phyloP scores from a whole-genome alignment of 2,888 invertebrate genomes.

The Epiblema foenella region DNA sequence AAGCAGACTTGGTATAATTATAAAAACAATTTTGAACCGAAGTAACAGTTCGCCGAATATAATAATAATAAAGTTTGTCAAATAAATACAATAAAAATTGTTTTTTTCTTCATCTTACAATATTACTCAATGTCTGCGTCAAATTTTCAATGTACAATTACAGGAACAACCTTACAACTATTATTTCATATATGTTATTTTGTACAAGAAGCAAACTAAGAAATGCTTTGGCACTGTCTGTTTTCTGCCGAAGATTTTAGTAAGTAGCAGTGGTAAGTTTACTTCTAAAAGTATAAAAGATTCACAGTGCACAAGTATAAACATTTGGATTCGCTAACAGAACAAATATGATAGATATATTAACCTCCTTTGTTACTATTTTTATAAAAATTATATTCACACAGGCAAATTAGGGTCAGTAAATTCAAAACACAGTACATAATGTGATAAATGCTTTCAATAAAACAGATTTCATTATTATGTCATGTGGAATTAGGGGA shows the following conservation, averaged over 20 bases:
- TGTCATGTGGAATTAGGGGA: neutral
- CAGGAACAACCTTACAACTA: slow-evolving; percentile 33
- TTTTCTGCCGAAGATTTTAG: slow-evolving; percentile 18
- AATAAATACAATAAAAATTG: neutral
- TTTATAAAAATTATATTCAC: slow-evolving; percentile 3
- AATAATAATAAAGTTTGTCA: neutral
- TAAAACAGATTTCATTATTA: neutral
- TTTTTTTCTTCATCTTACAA: neutral
- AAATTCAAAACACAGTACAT: neutral
- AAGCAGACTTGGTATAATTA: neutral
- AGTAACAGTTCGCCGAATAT: neutral
- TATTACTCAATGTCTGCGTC: slow-evolving; percentile 4
- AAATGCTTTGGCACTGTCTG: slow-evolving; percentile 41
- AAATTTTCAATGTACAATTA: slow-evolving; percentile 23
- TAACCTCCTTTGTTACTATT: neutral
- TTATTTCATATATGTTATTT: slow-evolving; percentile 25
- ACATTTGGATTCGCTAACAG: slow-evolving; percentile 14
- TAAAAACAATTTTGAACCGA: neutral
- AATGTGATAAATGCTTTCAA: neutral
- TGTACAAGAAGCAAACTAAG: slow-evolving; percentile 21
- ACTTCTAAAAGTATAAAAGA: slow-evolving; percentile 21
- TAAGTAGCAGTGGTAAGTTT: slow-evolving; percentile 12
- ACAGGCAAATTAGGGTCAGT: neutral
- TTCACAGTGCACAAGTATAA: slow-evolving; percentile 31
- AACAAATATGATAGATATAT: slow-evolving; percentile 9